Evolutionary conservation across 2,113 vertebrate species (phyloP).

Genomic region (Cyanocitta stelleri): DNA sequence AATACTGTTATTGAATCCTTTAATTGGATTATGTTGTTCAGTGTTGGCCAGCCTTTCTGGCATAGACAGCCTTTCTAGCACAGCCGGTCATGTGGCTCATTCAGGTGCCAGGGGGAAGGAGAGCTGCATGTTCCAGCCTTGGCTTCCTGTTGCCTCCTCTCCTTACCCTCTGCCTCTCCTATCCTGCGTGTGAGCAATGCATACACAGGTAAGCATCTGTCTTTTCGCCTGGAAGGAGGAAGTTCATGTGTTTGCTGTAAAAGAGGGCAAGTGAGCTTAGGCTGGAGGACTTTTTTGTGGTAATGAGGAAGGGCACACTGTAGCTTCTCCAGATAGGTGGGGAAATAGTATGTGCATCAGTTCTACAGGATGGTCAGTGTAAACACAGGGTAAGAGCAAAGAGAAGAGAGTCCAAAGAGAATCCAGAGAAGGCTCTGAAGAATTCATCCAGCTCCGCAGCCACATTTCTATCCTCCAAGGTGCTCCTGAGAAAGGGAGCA

Average conservation of each 20-base stretch:
- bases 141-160: neutral
- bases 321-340: neutral
- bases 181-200: rapidly evolving
- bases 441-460: neutral
- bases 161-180: neutral
- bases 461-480: neutral
- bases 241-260: rapidly evolving
- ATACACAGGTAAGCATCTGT: neutral
- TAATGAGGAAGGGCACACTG: neutral
- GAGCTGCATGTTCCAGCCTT: neutral
- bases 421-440: neutral
- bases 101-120: neutral
- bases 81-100: neutral
- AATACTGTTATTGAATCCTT: neutral
- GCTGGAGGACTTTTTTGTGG: neutral
- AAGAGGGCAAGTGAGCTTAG: neutral
- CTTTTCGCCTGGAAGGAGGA: neutral
- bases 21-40: neutral
- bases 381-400: neutral
- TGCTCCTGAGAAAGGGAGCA: neutral
- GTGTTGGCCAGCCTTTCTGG: neutral
- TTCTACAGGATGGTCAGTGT: neutral
- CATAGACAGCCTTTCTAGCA: neutral
- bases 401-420: neutral
- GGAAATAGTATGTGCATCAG: rapidly evolving